These are phyloP conservation scores for Trochalopteron elliotii DNA, from an alignment of 2,113 vertebrate genomes.

Conservation along the genomic window DNA sequence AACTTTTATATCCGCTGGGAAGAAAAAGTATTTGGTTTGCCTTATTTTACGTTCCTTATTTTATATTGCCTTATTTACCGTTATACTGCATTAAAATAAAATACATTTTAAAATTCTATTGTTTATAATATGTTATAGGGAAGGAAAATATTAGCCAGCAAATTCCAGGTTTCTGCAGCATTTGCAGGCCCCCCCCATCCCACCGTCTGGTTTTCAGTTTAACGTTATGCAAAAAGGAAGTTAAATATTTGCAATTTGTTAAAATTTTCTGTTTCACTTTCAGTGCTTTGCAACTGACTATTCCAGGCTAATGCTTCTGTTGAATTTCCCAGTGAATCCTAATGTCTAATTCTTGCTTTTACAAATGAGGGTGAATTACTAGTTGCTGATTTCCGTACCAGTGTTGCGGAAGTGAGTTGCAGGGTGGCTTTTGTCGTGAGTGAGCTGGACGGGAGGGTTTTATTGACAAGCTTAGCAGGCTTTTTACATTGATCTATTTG, in stretches of 20 bases:
- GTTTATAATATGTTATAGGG: neutral
- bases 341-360: neutral
- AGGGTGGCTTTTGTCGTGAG: neutral
- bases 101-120: neutral
- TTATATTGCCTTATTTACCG: neutral
- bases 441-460: neutral
- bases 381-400: neutral
- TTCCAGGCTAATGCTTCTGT: neutral
- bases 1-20: neutral
- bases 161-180: neutral
- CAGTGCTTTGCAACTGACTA: neutral
- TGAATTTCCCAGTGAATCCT: neutral
- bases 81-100: neutral
- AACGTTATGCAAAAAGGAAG: neutral
- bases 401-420: neutral
- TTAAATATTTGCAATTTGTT: neutral
- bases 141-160: neutral
- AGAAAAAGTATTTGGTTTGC: neutral
- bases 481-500: neutral
- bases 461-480: neutral
- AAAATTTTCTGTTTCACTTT: neutral
- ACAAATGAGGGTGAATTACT: accelerated
- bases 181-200: neutral
- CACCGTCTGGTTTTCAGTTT: neutral
- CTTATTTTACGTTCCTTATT: neutral